phyloP scores from a whole-genome alignment of 2,888 invertebrate genomes.

The Amblyteles armatorius region DNA sequence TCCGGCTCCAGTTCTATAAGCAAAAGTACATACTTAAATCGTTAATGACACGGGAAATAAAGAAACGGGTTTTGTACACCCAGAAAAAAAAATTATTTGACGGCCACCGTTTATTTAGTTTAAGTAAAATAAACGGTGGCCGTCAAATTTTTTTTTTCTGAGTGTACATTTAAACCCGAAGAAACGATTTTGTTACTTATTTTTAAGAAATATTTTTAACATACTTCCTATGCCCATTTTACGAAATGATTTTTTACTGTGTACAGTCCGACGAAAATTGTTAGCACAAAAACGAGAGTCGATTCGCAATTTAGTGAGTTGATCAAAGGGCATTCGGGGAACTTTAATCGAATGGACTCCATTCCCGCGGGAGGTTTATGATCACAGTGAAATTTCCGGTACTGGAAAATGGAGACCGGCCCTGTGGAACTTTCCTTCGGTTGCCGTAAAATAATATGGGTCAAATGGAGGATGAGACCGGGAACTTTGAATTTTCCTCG shows the following conservation, averaged over 20 bases:
- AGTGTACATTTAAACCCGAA: too few relatives aligned
- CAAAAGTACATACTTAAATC: too few relatives aligned
- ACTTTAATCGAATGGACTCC: conserved; percentile 35
- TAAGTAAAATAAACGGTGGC: too few relatives aligned
- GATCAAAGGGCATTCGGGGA: background rate
- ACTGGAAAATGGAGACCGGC: background rate
- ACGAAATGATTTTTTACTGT: background rate
- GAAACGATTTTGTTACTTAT: too few relatives aligned
- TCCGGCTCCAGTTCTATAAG: too few relatives aligned
- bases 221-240: background rate
- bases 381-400: conserved; percentile 17
- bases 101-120: too few relatives aligned
- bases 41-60: too few relatives aligned
- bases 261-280: background rate
- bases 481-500: conserved; percentile 30
- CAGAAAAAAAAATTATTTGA: too few relatives aligned
- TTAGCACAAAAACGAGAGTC: background rate
- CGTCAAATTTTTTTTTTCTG: too few relatives aligned
- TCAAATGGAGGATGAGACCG: conserved; percentile 2
- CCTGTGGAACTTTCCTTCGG: conserved; percentile 26
- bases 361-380: background rate
- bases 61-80: too few relatives aligned
- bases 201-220: too few relatives aligned
- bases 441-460: conserved; percentile 19
- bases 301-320: background rate